A percentile compares a stretch with the other conserved stretches of the same genome.
Conservation (phyloP, 2,888 invertebrate species). For the Entomobrya proxima region DNA sequence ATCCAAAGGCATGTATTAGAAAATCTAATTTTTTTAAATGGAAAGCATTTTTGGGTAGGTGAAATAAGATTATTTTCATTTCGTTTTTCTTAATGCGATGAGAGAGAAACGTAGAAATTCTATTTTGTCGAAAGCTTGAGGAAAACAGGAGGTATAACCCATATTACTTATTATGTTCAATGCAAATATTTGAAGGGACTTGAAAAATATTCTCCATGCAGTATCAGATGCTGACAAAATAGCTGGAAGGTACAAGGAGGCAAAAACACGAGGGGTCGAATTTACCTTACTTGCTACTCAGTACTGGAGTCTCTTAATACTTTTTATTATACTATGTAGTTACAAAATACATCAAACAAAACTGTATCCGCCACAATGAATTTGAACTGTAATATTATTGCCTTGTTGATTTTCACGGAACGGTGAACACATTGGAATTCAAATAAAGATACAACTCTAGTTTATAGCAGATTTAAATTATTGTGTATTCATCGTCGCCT, state of each 20-base stretch:
- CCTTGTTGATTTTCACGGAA: conserved; percentile 7
- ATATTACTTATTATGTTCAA: no score
- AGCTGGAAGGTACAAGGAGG: neutral
- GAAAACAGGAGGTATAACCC: neutral
- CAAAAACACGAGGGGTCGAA: neutral
- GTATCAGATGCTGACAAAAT: neutral
- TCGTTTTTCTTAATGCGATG: neutral
- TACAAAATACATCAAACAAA: conserved; percentile 24
- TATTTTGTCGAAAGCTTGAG: neutral
- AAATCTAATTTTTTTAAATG: conserved; percentile 55
- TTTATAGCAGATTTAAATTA: neutral
- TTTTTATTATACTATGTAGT: no score
- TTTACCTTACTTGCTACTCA: neutral
- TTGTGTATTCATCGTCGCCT: neutral
- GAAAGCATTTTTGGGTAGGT: conserved; percentile 29
- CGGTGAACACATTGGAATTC: conserved; percentile 15
- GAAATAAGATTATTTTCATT: conserved; percentile 39
- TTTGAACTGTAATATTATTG: neutral
- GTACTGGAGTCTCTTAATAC: neutral
- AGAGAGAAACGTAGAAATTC: conserved; percentile 22
- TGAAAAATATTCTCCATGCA: neutral
- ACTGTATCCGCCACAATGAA: conserved; percentile 1
- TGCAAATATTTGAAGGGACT: neutral
- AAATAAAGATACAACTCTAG: neutral
- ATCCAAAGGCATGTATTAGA: neutral